phyloP scores from a whole-genome alignment of 2,888 invertebrate genomes.

The Heliconius erato region DNA sequence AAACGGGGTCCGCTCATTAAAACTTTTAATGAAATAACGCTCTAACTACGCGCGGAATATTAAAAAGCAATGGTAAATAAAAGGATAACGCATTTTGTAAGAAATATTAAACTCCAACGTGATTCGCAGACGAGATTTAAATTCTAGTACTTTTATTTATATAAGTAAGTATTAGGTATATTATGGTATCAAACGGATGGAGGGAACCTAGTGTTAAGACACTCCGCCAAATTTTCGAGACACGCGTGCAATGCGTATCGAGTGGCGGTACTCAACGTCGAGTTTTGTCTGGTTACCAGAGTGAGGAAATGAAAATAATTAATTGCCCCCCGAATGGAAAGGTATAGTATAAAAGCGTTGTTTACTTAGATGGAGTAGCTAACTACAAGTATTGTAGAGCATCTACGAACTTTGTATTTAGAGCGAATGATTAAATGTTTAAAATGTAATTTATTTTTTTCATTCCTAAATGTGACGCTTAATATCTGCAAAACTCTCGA shows the following conservation, averaged over 20 bases:
- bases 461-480: too few relatives aligned
- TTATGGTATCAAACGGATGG: too few relatives aligned
- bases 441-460: not conserved
- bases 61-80: slow-evolving; percentile 29
- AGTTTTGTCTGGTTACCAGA: too few relatives aligned
- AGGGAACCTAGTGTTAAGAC: too few relatives aligned
- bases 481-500: too few relatives aligned
- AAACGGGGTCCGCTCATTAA: slow-evolving; percentile 59
- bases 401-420: not conserved
- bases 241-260: too few relatives aligned
- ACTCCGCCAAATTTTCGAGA: too few relatives aligned
- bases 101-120: slow-evolving; percentile 17
- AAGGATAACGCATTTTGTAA: slow-evolving; percentile 26
- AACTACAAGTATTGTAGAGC: not conserved
- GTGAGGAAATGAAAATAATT: too few relatives aligned
- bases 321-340: too few relatives aligned
- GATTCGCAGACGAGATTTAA: not conserved
- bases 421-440: not conserved
- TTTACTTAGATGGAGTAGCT: not conserved
- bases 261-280: too few relatives aligned
- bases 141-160: not conserved
- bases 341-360: not conserved
- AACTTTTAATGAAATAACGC: slow-evolving; percentile 66
- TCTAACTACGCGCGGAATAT: slow-evolving; percentile 33
- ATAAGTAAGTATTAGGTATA: too few relatives aligned